Conservation (phyloP, 2,888 invertebrate species). For the Imbricaverruca yamaguchii region DNA sequence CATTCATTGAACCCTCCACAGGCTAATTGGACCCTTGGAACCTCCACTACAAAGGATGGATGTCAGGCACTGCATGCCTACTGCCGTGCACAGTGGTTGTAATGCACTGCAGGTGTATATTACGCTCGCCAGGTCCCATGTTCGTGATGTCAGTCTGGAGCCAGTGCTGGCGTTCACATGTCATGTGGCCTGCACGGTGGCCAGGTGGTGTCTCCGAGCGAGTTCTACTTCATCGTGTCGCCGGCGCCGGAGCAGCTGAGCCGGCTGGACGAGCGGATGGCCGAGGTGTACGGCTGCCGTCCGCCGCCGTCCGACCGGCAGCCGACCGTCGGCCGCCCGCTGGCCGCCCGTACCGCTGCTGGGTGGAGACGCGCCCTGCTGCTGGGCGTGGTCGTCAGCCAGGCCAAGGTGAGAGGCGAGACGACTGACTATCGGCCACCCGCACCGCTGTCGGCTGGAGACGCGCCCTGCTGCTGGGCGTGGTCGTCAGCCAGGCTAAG, state of each 20-base stretch:
- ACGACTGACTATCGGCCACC: not conserved
- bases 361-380: slow-evolving; percentile 10
- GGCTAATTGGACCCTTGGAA: no score
- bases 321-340: not conserved
- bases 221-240: not conserved
- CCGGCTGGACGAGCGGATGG: not conserved
- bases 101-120: no score
- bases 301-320: not conserved
- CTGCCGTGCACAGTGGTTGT: no score
- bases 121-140: no score
- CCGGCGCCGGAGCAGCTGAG: not conserved
- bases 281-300: not conserved
- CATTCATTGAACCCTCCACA: no score
- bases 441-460: not conserved
- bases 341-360: not conserved
- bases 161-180: no score
- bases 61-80: no score
- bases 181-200: no score
- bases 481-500: not conserved
- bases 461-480: not conserved
- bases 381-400: not conserved
- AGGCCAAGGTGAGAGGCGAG: not conserved
- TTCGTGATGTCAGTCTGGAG: no score
- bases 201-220: not conserved
- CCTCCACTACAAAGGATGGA: no score